Conservation (phyloP, 1,140 invertebrate species). For the Meteorus sp. region DNA sequence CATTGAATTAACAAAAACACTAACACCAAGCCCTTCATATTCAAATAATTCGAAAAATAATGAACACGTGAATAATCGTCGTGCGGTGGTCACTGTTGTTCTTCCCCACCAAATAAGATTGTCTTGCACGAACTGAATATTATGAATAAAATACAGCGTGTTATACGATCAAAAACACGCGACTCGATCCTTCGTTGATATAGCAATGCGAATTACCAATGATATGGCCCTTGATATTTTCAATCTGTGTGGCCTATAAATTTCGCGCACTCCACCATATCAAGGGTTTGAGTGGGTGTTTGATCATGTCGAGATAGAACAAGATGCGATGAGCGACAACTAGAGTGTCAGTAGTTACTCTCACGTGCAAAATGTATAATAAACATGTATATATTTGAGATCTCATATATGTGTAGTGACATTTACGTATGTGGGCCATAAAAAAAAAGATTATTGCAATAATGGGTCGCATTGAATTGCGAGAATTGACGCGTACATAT, state of each 20-base stretch:
- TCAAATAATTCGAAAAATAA: too few species aligned
- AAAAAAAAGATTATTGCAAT: conserved; percentile 3
- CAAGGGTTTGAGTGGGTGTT: conserved; percentile 14
- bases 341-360: too few species aligned
- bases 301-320: background rate
- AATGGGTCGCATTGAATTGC: background rate
- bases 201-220: background rate
- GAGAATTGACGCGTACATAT: conserved; percentile 27
- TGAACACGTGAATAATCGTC: too few species aligned
- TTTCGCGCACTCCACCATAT: conserved; percentile 12
- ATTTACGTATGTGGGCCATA: background rate
- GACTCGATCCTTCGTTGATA: background rate
- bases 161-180: conserved; percentile 2
- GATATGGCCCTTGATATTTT: background rate
- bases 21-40: too few species aligned
- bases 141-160: background rate
- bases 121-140: background rate
- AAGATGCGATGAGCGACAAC: background rate
- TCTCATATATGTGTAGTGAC: too few species aligned
- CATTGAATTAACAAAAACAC: conserved; percentile 26
- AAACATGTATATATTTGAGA: too few species aligned
- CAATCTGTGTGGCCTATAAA: conserved; percentile 25
- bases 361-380: too few species aligned
- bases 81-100: too few species aligned
- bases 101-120: too few species aligned